Percentiles rank a stretch among this genome's conserved stretches.
These are phyloP conservation scores for Drosophila fulvimacula DNA, from an alignment of 2,888 invertebrate species.

Conservation along the genomic window DNA sequence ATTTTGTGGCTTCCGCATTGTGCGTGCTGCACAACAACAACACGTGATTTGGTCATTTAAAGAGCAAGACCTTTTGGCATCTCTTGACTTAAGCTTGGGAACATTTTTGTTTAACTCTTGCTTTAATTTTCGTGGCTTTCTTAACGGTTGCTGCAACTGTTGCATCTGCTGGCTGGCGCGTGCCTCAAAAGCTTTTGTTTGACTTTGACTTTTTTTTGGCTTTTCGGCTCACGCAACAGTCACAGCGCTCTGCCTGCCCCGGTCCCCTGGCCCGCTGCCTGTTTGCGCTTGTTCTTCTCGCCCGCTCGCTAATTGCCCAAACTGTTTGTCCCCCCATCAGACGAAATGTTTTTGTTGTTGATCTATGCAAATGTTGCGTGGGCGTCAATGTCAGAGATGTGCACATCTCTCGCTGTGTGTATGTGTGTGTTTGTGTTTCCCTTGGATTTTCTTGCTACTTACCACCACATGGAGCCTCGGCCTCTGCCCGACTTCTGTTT, in stretches of 20 bases:
- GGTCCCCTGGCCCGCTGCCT: slow-evolving; percentile 22
- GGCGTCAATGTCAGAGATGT: slow-evolving; percentile 56
- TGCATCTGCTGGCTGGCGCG: slow-evolving; percentile 35
- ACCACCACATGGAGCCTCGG: slow-evolving; percentile 97
- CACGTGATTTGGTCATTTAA: slow-evolving; percentile 27
- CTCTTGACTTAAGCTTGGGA: slow-evolving; percentile 45
- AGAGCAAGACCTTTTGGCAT: slow-evolving; percentile 61
- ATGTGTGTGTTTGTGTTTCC: background rate
- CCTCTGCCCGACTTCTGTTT: slow-evolving; percentile 89
- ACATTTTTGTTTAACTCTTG: slow-evolving; percentile 49
- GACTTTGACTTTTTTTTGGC: slow-evolving; percentile 15
- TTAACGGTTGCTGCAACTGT: slow-evolving; percentile 31
- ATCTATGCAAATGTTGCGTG: slow-evolving; percentile 64
- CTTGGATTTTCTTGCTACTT: slow-evolving; percentile 84
- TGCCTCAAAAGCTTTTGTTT: slow-evolving; percentile 43
- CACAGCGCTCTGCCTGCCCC: background rate
- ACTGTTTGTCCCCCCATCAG: slow-evolving; percentile 34
- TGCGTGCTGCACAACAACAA: slow-evolving; percentile 52
- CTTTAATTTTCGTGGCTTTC: slow-evolving; percentile 58
- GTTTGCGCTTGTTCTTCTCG: slow-evolving; percentile 65
- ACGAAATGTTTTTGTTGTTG: slow-evolving; percentile 37
- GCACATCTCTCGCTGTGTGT: background rate
- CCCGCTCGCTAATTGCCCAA: slow-evolving; percentile 63
- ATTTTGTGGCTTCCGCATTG: slow-evolving; percentile 74
- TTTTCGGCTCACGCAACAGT: slow-evolving; percentile 21